Evolutionary conservation across 2,888 invertebrate species (phyloP), one percentile per base, ranked within the genome.

Genomic region (Meloe dianella): DNA sequence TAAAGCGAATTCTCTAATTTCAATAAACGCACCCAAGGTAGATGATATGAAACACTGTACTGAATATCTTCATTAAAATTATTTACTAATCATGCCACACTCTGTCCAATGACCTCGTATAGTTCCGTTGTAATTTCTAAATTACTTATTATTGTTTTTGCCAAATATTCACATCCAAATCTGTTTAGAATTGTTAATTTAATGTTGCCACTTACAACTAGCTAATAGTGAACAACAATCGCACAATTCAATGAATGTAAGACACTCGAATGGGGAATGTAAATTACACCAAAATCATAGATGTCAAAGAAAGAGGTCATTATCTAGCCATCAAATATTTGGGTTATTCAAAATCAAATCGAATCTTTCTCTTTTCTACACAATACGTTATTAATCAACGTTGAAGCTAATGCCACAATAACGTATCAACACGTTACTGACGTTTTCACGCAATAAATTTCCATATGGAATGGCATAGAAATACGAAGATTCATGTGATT

Each of bases 371-470:
- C 4, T 32, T 32, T 32, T 8, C 41, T 6, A 41, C 17, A 17
- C 41, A 51, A 22, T 51, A 20, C 47, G 54, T 9, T 10, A 54
- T 54, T 54, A 54, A 54, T 54, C 22, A 54, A 54, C 24, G 24
- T 24, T 24, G 54, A 22, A 14, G 54, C 10, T 14, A n/a, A 47
- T 54, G 54, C 14, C 59, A 60, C 35, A 61, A 63, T 68, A 58
- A 73, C 73, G 72, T 71, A 71, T 74, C 72, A 74, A 71, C 71
- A 65, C 66, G 68, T 66, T 67, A 61, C 70, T 71, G 67, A 70
- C 69, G 68, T 71, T 71, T 72, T 71, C 68, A 63, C 69, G 67
- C 70, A 67, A 74, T 74, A 74, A 73, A 74, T 74, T 71, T 64
- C n/a, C 60, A 54, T 63, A 57, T 47, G 54, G 62, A 61, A 64